A percentile compares a stretch with the other conserved stretches of the same genome.
These are phyloP conservation scores for Gymnopithys bicolor DNA, from an alignment of 2,797 vertebrate genomes.

Conservation along the genomic window DNA sequence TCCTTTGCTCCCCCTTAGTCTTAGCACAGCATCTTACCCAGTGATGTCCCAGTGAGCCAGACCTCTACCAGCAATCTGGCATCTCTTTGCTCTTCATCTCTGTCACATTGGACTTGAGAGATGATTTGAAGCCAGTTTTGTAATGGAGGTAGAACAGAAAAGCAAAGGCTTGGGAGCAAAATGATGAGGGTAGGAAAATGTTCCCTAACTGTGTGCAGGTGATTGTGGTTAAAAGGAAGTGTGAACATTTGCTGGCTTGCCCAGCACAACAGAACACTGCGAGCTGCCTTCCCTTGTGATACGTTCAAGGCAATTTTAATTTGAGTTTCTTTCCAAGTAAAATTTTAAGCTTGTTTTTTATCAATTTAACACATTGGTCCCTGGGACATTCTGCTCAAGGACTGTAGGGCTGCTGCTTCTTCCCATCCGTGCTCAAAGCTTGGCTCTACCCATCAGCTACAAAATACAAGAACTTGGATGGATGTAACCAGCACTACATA, in stretches of 20 bases:
- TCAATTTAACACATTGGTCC: slow-evolving; percentile 46
- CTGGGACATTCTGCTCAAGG: slow-evolving; percentile 12
- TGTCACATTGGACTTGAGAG: slow-evolving; percentile 9
- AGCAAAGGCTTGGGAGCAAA: slow-evolving; percentile 9
- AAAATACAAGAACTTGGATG: neutral
- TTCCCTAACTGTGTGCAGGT: slow-evolving; percentile 41
- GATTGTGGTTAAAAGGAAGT: slow-evolving; percentile 51
- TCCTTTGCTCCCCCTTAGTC: slow-evolving; percentile 38
- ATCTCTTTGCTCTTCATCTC: slow-evolving; percentile 9
- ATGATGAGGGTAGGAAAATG: slow-evolving; percentile 28
- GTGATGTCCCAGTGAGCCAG: neutral
- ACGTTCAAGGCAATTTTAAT: slow-evolving; percentile 19
- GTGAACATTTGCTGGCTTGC: slow-evolving; percentile 64
- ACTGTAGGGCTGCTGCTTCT: neutral
- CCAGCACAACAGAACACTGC: slow-evolving; percentile 33
- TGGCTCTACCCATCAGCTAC: neutral
- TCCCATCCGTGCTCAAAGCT: neutral
- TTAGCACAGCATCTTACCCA: slow-evolving; percentile 13
- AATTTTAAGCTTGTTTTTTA: slow-evolving; percentile 32
- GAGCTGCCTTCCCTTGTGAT: slow-evolving; percentile 7
- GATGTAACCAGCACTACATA: neutral
- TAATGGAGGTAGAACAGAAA: slow-evolving; percentile 13
- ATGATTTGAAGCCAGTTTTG: slow-evolving; percentile 17
- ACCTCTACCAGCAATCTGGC: slow-evolving; percentile 28
- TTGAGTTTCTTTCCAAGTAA: slow-evolving; percentile 41